phyloP scores from a whole-genome alignment of 2,797 vertebrate species.

The Alectoris magna region DNA sequence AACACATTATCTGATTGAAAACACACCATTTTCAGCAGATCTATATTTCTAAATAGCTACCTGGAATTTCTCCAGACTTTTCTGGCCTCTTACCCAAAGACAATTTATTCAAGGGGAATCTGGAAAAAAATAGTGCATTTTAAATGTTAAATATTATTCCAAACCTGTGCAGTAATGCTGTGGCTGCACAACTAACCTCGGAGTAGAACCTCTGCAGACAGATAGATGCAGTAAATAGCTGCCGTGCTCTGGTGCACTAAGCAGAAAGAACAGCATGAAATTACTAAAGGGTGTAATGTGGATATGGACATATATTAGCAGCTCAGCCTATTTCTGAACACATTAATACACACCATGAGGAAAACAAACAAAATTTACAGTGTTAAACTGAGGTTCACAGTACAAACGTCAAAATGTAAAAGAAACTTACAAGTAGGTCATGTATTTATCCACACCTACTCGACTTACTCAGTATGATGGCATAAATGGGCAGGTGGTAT shows the following conservation, averaged over 20 bases:
- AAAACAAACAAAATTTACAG: neutral
- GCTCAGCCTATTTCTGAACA: neutral
- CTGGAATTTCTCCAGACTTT: neutral
- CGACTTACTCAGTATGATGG: neutral
- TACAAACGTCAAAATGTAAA: neutral
- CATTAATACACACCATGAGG: neutral
- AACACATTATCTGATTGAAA: neutral
- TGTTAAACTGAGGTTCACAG: neutral
- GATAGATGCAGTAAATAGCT: neutral
- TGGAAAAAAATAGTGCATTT: neutral
- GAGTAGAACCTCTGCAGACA: neutral
- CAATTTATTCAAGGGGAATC: neutral
- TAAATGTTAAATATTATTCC: neutral
- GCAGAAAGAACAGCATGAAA: neutral
- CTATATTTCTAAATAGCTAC: neutral
- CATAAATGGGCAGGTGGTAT: neutral
- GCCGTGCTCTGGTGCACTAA: fast-evolving
- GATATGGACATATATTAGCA: neutral
- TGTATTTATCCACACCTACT: neutral
- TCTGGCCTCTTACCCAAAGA: neutral
- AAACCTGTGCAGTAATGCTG: neutral
- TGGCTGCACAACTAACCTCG: neutral
- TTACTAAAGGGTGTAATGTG: neutral
- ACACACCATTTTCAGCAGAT: neutral
- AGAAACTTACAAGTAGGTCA: neutral